Evolutionary conservation across 2,888 invertebrate species (phyloP).

Genomic region (Crioceris asparagi): DNA sequence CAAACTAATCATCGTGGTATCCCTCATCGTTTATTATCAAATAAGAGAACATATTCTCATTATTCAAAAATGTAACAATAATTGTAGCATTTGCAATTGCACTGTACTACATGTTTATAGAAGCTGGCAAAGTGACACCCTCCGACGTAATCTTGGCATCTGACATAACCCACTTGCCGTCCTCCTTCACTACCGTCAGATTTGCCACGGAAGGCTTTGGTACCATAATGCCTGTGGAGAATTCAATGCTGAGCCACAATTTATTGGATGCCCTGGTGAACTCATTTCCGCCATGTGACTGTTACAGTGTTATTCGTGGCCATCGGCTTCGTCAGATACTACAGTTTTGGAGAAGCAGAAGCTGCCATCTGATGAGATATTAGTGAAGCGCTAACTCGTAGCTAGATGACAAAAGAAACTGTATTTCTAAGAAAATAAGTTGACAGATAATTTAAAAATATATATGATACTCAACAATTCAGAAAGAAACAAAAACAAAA

Average conservation of each 20-base stretch:
- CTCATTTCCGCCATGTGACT: conserved; percentile 77
- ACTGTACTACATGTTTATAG: conserved; percentile 69
- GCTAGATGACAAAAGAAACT: too few relatives aligned
- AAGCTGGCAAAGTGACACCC: too few relatives aligned
- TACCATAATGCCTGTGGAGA: conserved; percentile 90
- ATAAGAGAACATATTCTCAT: conserved; percentile 78
- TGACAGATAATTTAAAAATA: too few relatives aligned
- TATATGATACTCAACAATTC: too few relatives aligned
- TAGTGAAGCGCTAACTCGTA: too few relatives aligned
- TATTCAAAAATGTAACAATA: conserved; percentile 74
- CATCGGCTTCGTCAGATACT: conserved; percentile 85
- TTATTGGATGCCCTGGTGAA: conserved; percentile 74
- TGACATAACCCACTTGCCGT: conserved; percentile 41
- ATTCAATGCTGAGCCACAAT: conserved; percentile 74
- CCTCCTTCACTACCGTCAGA: conserved; percentile 91
- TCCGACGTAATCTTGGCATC: conserved; percentile 38
- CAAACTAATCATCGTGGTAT: conserved; percentile 56
- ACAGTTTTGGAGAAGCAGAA: conserved; percentile 75
- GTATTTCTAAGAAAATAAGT: too few relatives aligned
- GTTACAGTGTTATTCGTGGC: conserved; percentile 70
- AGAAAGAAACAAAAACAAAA: too few relatives aligned
- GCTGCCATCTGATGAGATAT: conserved; percentile 56
- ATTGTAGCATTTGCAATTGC: conserved; percentile 64
- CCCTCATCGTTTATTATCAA: conserved; percentile 60
- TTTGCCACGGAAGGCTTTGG: conserved; percentile 96